phyloP scores from a whole-genome alignment of 2,888 invertebrate species.

The Dysmachus trigonus region DNA sequence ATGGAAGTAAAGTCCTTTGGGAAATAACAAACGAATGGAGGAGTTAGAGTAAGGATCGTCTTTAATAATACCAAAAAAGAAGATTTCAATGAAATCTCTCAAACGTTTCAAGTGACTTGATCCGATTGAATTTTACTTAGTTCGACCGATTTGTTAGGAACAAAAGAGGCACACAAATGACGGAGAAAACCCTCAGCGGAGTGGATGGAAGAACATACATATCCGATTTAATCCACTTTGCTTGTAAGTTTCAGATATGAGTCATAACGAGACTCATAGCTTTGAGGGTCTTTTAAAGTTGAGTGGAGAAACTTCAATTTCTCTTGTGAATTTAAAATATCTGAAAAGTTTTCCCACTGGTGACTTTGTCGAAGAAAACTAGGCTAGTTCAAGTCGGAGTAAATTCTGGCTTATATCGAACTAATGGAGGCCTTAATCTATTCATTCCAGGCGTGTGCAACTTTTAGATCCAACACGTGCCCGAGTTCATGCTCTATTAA shows the following conservation, averaged over 20 bases:
- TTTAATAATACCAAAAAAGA: neutral
- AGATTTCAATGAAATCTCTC: neutral
- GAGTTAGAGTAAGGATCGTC: neutral
- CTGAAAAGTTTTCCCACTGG: neutral
- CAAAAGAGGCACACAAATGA: neutral
- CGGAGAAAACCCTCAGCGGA: neutral
- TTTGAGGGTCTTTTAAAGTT: neutral
- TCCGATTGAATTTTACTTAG: neutral
- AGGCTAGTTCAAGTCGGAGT: neutral
- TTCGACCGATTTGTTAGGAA: neutral
- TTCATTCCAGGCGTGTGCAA: neutral
- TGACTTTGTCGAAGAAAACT: neutral
- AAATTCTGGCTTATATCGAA: neutral
- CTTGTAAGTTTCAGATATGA: neutral
- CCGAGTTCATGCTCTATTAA: neutral
- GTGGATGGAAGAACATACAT: neutral
- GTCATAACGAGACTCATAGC: neutral
- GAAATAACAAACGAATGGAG: neutral
- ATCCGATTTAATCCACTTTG: neutral
- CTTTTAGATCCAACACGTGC: neutral
- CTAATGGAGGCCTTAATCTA: neutral
- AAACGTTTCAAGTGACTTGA: neutral
- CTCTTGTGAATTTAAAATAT: neutral
- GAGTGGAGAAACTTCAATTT: neutral
- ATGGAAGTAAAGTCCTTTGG: neutral